These are phyloP conservation scores for Streptopelia turtur DNA, from an alignment of 2,797 vertebrate genomes.

Conservation along the genomic window DNA sequence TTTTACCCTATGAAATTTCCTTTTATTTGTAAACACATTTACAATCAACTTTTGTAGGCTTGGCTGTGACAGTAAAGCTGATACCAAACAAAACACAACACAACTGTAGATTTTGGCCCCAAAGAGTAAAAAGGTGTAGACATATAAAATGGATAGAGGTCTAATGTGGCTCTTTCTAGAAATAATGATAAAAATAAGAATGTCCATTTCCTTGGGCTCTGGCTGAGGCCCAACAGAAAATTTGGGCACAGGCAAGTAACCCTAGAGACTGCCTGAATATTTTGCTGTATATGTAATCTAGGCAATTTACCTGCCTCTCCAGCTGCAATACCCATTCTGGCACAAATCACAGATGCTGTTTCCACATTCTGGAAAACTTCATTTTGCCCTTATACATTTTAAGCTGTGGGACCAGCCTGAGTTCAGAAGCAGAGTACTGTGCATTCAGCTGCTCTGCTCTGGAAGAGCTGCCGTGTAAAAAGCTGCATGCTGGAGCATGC, in stretches of 20 bases:
- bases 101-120: not conserved
- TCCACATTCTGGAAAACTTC: not conserved
- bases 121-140: not conserved
- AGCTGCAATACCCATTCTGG: constrained; percentile 31
- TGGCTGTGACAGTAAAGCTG: not conserved
- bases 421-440: not conserved
- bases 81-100: not conserved
- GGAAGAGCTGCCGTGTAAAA: not conserved
- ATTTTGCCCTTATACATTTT: not conserved
- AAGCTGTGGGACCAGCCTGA: not conserved
- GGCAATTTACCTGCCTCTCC: not conserved
- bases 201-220: not conserved
- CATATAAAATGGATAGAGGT: not conserved
- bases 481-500: fast-evolving
- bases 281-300: not conserved
- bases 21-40: constrained; percentile 37
- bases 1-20: not conserved
- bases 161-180: not conserved
- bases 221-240: not conserved
- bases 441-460: not conserved
- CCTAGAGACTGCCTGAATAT: not conserved
- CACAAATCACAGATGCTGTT: not conserved
- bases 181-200: not conserved
- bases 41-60: constrained; percentile 4
- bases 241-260: not conserved